phyloP scores from a whole-genome alignment of 2,113 vertebrate genomes.

The Serinus canaria region DNA sequence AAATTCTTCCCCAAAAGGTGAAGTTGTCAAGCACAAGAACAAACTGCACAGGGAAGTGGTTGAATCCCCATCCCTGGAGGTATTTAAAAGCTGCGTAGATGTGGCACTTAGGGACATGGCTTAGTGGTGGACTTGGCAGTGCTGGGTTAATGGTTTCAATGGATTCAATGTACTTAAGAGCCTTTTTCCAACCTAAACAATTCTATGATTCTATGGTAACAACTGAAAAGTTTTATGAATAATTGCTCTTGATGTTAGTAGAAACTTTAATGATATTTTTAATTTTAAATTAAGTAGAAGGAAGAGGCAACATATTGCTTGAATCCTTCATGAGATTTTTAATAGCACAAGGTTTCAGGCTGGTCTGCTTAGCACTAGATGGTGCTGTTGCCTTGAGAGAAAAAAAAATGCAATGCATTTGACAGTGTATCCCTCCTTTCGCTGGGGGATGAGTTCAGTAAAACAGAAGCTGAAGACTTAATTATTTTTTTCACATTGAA shows the following conservation, averaged over 20 bases:
- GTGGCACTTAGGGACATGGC: not conserved
- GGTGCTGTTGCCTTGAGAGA: constrained; percentile 46
- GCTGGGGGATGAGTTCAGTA: not conserved
- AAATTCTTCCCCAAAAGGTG: not conserved
- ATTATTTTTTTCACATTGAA: not conserved
- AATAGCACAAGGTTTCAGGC: not conserved
- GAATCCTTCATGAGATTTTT: not conserved
- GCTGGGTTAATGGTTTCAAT: not conserved
- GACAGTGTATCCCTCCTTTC: not conserved
- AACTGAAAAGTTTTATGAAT: not conserved
- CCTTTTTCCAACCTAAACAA: not conserved
- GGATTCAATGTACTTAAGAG: not conserved
- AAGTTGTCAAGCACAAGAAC: not conserved
- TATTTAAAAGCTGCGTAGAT: not conserved
- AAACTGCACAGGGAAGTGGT: too few relatives aligned
- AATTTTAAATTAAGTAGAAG: not conserved
- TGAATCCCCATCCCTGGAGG: not conserved
- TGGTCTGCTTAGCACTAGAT: constrained; percentile 50
- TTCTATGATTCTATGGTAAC: not conserved
- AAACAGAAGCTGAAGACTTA: not conserved
- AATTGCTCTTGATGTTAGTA: not conserved
- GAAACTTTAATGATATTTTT: not conserved
- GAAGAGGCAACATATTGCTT: not conserved
- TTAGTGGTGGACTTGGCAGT: not conserved
- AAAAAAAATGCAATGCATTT: not conserved